A percentile compares a stretch with the other conserved stretches of the same genome.
These are phyloP conservation scores for Synchiropus splendidus DNA, from an alignment of 2,113 vertebrate species.

Conservation along the genomic window DNA sequence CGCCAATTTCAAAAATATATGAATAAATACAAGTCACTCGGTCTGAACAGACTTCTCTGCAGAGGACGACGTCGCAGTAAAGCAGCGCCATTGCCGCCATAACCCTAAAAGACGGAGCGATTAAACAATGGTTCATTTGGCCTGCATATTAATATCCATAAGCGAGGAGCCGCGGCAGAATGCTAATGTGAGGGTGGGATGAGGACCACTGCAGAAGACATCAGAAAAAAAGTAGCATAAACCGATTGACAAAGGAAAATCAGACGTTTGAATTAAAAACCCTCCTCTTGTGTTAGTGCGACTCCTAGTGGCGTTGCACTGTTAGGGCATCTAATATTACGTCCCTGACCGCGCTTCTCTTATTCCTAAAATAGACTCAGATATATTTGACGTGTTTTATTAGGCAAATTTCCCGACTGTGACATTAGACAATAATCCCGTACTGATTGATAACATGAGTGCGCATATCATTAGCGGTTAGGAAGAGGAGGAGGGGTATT, in stretches of 20 bases:
- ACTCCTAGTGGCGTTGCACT: slow-evolving; percentile 19
- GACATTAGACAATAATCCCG: slow-evolving; percentile 22
- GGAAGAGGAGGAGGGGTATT: background rate
- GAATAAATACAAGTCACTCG: no score
- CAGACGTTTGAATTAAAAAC: slow-evolving; percentile 8
- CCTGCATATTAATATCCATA: slow-evolving; percentile 26
- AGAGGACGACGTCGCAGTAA: background rate
- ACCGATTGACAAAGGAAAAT: slow-evolving; percentile 3
- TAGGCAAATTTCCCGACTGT: background rate
- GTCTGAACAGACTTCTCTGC: background rate
- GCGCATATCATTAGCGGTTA: slow-evolving; percentile 1
- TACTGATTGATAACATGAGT: slow-evolving; percentile 14
- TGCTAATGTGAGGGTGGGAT: slow-evolving; percentile 13
- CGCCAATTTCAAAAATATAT: no score
- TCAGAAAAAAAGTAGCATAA: slow-evolving; percentile 9
- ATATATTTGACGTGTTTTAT: background rate
- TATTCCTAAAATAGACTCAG: no score
- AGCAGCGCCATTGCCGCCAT: slow-evolving; percentile 7
- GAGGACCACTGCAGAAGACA: background rate
- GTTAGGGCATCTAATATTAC: no score
- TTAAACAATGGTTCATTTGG: slow-evolving; percentile 23
- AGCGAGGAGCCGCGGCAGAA: background rate
- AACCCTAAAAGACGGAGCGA: slow-evolving; percentile 11
- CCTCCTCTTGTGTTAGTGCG: slow-evolving; percentile 8
- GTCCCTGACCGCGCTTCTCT: no score